These are phyloP conservation scores for Melanotaenia trifasciata DNA, from an alignment of 2,797 vertebrate species.

Conservation along the genomic window DNA sequence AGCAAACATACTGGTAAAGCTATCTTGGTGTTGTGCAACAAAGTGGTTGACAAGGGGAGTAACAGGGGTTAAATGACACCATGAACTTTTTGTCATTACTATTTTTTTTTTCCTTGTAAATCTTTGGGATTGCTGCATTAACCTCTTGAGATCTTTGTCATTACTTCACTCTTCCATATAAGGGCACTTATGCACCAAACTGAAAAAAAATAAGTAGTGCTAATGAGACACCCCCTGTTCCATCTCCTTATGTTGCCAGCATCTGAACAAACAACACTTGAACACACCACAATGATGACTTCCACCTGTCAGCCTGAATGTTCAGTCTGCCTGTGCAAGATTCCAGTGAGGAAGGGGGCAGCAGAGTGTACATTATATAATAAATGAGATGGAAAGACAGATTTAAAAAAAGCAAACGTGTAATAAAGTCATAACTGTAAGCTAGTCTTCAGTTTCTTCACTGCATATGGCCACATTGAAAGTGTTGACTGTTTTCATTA, in stretches of 20 bases:
- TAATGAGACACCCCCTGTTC: background rate
- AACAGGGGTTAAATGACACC: slow-evolving; percentile 43
- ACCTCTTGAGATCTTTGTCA: slow-evolving; percentile 37
- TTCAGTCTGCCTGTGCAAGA: background rate
- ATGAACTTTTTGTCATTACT: slow-evolving; percentile 32
- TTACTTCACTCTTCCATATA: slow-evolving; percentile 25
- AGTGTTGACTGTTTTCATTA: too few species aligned
- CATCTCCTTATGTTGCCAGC: background rate
- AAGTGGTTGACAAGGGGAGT: slow-evolving; percentile 57
- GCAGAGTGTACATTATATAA: background rate
- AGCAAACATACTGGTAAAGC: slow-evolving; percentile 49
- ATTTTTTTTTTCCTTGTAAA: slow-evolving; percentile 31
- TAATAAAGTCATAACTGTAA: too few species aligned
- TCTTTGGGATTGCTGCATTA: slow-evolving; percentile 44
- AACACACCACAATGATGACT: background rate
- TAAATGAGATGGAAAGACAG: background rate
- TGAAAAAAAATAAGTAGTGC: background rate
- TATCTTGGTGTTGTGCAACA: slow-evolving; percentile 51
- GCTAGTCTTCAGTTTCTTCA: too few species aligned
- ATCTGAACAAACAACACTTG: background rate
- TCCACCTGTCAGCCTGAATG: background rate
- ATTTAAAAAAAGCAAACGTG: background rate
- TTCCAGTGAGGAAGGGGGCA: background rate
- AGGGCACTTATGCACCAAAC: background rate
- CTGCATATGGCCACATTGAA: too few species aligned